phyloP scores from a whole-genome alignment of 2,888 invertebrate species.

The Brenthis daphne region DNA sequence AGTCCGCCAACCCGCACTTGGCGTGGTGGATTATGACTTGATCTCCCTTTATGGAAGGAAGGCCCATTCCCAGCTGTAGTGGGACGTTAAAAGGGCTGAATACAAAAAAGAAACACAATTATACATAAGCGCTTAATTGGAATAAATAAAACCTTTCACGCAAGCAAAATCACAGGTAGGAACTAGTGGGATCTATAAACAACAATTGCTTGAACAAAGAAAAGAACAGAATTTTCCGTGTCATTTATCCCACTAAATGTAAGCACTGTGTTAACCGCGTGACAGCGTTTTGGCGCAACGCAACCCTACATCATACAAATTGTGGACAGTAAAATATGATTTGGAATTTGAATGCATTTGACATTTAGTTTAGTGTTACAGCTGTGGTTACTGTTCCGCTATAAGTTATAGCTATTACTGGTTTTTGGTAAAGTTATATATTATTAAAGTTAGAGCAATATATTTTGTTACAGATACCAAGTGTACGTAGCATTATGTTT shows the following conservation, averaged over 20 bases:
- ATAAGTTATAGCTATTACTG: neutral
- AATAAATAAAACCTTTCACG: no score
- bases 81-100: no score
- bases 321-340: constrained; percentile 36
- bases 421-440: neutral
- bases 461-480: no score
- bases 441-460: no score
- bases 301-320: constrained; percentile 37
- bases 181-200: neutral
- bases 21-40: no score
- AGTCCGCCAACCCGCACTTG: no score
- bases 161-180: no score
- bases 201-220: neutral
- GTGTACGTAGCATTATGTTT: no score
- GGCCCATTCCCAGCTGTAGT: no score
- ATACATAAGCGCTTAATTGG: no score
- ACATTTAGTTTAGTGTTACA: constrained; percentile 32
- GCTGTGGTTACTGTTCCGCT: constrained; percentile 9
- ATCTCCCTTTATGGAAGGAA: no score
- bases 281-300: constrained; percentile 41
- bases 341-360: constrained; percentile 35
- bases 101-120: no score
- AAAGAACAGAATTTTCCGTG: constrained; percentile 13
- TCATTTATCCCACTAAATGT: constrained; percentile 20
- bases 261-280: constrained; percentile 32